A percentile compares a stretch with the other conserved stretches of the same genome.
Conservation (phyloP, 2,888 invertebrate genomes). For the Augochlorella aurata region DNA sequence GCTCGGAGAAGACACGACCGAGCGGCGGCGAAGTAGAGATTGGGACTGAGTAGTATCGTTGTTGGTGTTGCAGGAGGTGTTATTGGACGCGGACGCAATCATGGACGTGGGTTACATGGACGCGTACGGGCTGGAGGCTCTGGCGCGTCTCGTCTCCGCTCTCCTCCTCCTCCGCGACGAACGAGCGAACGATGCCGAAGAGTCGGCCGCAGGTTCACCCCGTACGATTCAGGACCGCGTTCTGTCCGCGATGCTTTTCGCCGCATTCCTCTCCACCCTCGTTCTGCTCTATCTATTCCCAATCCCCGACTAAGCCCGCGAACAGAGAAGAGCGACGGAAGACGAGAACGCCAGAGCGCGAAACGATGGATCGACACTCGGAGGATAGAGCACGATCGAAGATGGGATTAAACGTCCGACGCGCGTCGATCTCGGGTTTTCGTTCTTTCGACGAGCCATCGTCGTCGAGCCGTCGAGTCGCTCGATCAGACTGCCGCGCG, state of each 20-base stretch:
- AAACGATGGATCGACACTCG: conserved; percentile 39
- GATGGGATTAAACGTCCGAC: conserved; percentile 7
- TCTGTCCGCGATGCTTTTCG: conserved; percentile 78
- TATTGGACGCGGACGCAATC: conserved; percentile 81
- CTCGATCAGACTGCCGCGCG: conserved; percentile 31
- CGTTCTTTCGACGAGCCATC: conserved; percentile 12
- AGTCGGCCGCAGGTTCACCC: conserved; percentile 77
- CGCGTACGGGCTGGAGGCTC: conserved; percentile 79
- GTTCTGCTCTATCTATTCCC: conserved; percentile 83
- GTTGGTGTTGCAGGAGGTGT: conserved; percentile 82
- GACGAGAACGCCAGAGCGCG: conserved; percentile 49
- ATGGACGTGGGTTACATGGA: conserved; percentile 82
- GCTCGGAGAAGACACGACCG: conserved; percentile 12
- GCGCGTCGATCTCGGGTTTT: conserved; percentile 13
- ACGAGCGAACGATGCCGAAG: conserved; percentile 71
- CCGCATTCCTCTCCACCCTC: conserved; percentile 82
- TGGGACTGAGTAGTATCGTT: conserved; percentile 82
- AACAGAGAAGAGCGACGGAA: conserved; percentile 30
- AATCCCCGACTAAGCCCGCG: conserved; percentile 80
- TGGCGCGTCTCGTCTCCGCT: conserved; percentile 77
- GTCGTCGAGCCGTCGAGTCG: conserved; percentile 14
- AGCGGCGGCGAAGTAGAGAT: conserved; percentile 57
- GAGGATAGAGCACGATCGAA: conserved; percentile 41
- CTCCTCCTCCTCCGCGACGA: conserved; percentile 73
- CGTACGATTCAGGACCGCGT: conserved; percentile 79